A percentile compares a stretch with the other conserved stretches of the same genome.
phyloP scores from a whole-genome alignment of 2,113 vertebrate genomes.

The Marmota flaviventris region DNA sequence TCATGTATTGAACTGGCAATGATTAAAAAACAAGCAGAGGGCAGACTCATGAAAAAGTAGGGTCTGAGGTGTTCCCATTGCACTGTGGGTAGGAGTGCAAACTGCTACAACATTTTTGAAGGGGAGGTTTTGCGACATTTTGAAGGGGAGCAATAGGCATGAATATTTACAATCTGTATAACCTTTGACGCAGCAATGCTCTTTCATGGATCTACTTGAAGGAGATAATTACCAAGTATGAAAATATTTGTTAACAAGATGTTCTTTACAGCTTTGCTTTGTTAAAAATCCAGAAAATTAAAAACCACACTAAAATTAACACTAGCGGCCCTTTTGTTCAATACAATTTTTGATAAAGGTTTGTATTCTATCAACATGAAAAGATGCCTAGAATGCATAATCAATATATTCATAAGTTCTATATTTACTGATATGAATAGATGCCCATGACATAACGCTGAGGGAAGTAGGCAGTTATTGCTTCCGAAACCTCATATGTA shows the following conservation, averaged over 20 bases:
- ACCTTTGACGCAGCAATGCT: neutral
- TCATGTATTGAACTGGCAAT: neutral
- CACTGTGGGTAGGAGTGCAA: no score
- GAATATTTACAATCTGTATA: neutral
- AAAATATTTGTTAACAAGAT: neutral
- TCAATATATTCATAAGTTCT: neutral
- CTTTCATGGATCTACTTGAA: neutral
- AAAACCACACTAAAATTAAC: neutral
- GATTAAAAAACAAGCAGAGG: neutral
- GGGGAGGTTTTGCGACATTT: neutral
- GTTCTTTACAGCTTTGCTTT: neutral
- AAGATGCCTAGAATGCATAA: neutral
- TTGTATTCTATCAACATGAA: neutral
- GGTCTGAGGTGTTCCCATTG: neutral
- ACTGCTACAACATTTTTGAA: rapidly evolving
- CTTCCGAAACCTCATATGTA: neutral
- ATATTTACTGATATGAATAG: neutral
- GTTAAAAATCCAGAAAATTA: neutral
- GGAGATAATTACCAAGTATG: neutral
- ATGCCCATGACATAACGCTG: neutral
- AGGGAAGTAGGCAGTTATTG: neutral
- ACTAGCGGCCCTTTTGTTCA: neutral
- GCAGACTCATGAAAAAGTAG: neutral
- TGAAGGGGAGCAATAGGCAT: no score
- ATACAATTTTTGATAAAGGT: neutral